Percentiles rank a stretch among this genome's conserved stretches.
Conservation (phyloP, 2,113 vertebrate species). For the Gadus chalcogrammus region DNA sequence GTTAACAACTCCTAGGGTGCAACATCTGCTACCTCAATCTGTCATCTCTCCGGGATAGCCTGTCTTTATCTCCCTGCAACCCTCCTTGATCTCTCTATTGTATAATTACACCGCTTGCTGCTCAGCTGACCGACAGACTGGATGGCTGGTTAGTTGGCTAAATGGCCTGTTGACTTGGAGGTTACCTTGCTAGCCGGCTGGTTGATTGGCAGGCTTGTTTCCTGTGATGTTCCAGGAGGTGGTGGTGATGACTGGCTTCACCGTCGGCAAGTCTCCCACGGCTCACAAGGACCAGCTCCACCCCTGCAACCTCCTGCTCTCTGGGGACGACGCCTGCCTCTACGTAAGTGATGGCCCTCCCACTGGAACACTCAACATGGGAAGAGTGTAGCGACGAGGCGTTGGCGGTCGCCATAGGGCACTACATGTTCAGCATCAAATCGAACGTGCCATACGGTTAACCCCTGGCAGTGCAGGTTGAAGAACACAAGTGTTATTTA, state of each 20-base stretch:
- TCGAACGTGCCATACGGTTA: too few species aligned
- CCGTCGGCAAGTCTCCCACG: conserved; percentile 63
- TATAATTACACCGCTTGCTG: too few species aligned
- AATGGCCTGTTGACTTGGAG: neutral
- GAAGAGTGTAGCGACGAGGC: too few species aligned
- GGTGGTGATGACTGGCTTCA: conserved; percentile 62
- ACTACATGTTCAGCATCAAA: too few species aligned
- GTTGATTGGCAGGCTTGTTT: neutral
- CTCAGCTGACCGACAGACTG: too few species aligned
- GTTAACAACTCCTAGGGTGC: conserved; percentile 19
- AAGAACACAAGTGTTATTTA: too few species aligned
- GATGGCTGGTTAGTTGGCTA: too few species aligned
- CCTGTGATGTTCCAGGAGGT: conserved; percentile 54
- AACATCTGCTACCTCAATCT: conserved; percentile 38
- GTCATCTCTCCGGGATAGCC: conserved; percentile 23
- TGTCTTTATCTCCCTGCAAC: neutral
- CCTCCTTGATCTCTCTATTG: neutral
- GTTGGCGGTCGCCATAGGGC: too few species aligned
- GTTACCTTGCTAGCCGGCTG: neutral
- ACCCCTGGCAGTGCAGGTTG: too few species aligned
- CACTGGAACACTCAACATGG: too few species aligned
- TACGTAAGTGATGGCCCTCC: conserved; percentile 57
- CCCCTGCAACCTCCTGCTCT: conserved; percentile 65
- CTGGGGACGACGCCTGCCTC: conserved; percentile 46
- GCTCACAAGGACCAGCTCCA: conserved; percentile 60